These are phyloP conservation scores for Tetragonisca angustula DNA, from an alignment of 2,888 invertebrate species.

Conservation along the genomic window DNA sequence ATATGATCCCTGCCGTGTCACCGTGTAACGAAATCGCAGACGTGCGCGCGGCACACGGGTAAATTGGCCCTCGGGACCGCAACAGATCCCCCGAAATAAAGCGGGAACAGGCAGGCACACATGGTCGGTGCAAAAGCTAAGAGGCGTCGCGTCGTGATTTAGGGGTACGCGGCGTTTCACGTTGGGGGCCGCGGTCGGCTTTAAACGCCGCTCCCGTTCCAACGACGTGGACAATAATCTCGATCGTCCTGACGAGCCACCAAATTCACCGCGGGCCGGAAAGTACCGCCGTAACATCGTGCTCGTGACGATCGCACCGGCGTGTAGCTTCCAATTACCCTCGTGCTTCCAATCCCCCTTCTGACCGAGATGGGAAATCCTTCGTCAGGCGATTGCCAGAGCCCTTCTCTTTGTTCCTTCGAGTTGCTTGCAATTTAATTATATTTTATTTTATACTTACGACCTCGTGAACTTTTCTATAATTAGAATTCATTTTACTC, in stretches of 20 bases:
- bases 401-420: no score
- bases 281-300: constrained; percentile 37
- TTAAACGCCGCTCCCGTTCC: constrained; percentile 19
- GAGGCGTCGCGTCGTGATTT: constrained; percentile 40
- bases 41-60: constrained; percentile 5
- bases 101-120: constrained; percentile 4
- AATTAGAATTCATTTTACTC: no score
- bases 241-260: constrained; percentile 49
- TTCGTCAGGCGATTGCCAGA: neutral
- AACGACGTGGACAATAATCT: constrained; percentile 48
- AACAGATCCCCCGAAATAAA: constrained; percentile 33
- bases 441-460: neutral
- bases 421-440: neutral
- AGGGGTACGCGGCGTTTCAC: constrained; percentile 24
- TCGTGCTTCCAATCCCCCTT: neutral
- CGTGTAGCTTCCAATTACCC: constrained; percentile 48
- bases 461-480: no score
- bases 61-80: constrained; percentile 18
- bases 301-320: constrained; percentile 7
- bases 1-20: neutral
- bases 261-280: constrained; percentile 33
- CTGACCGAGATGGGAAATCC: neutral
- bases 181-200: constrained; percentile 27
- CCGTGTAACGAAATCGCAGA: neutral
- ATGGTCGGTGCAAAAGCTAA: constrained; percentile 21